Conservation (phyloP, 2,797 vertebrate genomes). For the Rhincodon typus region DNA sequence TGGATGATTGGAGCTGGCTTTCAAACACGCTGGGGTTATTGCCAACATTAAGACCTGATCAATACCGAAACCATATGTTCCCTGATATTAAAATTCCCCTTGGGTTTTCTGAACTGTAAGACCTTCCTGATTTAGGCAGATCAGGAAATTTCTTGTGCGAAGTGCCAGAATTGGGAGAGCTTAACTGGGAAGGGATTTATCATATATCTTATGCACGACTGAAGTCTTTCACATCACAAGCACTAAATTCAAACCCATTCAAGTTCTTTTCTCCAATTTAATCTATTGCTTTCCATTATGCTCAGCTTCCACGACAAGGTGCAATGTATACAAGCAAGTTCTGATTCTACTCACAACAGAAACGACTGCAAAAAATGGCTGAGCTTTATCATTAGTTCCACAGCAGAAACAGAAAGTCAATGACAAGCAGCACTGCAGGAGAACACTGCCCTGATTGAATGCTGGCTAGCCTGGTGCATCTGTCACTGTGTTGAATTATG, state of each 20-base stretch:
- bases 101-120: background rate
- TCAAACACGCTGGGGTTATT: background rate
- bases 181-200: background rate
- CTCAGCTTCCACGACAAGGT: background rate
- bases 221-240: background rate
- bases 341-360: background rate
- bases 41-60: background rate
- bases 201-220: background rate
- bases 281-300: background rate
- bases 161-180: background rate
- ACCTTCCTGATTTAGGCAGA: background rate
- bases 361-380: background rate
- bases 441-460: background rate
- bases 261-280: background rate
- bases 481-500: background rate
- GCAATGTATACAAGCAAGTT: background rate
- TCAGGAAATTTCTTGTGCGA: background rate
- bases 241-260: background rate
- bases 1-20: background rate
- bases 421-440: background rate
- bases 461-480: background rate
- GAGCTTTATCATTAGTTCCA: background rate
- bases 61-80: no score
- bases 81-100: background rate
- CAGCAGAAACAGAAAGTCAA: background rate